Base-by-base conservation (phyloP, 1,140 invertebrate genomes). In the Calliopsis andreniformis region DNA sequence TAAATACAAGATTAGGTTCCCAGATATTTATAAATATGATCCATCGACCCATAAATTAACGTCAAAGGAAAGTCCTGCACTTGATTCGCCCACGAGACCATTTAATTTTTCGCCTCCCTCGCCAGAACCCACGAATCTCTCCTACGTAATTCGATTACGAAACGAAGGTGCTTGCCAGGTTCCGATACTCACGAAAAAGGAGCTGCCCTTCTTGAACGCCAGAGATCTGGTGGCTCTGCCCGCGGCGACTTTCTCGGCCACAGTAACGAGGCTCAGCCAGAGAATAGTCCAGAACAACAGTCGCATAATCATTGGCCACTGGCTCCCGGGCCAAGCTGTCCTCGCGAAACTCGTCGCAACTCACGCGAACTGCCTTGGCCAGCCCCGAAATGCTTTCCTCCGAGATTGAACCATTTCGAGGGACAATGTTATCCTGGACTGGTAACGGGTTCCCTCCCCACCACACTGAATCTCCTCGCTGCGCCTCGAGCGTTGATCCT, bases 171-270 rank as follows among this genome's bases (percentile, higher is more conserved):
- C 7, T 53, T 53, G 64, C 28, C 23, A 43, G 63, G 32, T 5
- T 39, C 51, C 32, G 32, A 69, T 86, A 92, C 91, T 92, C 78
- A 92, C 91, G 79, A 91, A 91, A 75, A 89, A 90, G 32, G 87
- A 89, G 84, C 88, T 90, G 53, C 90, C 90, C 66, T 91, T 91
- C 5, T 76, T 75, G 51, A 92, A 92, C 6, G 89, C 83, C 30
- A 91, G 51, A n/a, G 83, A 66, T 63, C 91, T 88, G 59, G 80
- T 88, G 63, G 58, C 43, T 49, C 82, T 83, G 16, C n/a, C 51
- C 5, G 79, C 66, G 68, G 66, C 68, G 20, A 35, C 55, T 28
- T 32, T 16, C 8, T 25, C 23, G 59, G 25, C 25, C 20, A 25
- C 47, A 14, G 28, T 72, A 49, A 82, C 12, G 3, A 78, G 51